Evolutionary conservation across 1,140 invertebrate species (phyloP), one percentile per base, ranked within the genome.

Genomic region (Diplogasteroides magnus): DNA sequence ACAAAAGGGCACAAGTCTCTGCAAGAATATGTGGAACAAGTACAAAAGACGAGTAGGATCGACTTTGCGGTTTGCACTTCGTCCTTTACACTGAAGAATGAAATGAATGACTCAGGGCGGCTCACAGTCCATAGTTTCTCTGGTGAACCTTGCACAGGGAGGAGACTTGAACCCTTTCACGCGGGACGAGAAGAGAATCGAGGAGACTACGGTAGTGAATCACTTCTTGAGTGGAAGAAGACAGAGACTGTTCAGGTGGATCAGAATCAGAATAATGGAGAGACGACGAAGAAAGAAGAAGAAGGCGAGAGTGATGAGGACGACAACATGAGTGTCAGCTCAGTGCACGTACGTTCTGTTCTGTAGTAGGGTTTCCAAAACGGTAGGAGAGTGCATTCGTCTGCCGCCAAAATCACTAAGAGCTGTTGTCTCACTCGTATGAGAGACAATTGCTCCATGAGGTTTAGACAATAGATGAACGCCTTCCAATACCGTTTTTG

Each of bases 21-120:
- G 48, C 69, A 69, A 27, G 80, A 80, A 60, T 80, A 80, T 72
- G 76, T 80, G 1, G 76, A 82, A 29, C 71, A 82, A 37, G 73
- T 80, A 23, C 68, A 79, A n/a, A 69, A 72, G 11, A 68, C 67
- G 15, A 74, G 75, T 37, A 32, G 65, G 55, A 77, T 74, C 31
- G 74, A 69, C 29, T 75, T 76, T 67, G 60, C 66, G 48, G 71
- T 69, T 27, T 37, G 61, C 60, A 31, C 28, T 23, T 29, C 11
- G 67, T 15, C 26, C 28, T 31, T 57, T 26, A 31, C 29, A 14
- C 59, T 58, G 61, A 13, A 48, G 37, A 61, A 1, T 1, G 19
- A 25, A 26, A 23, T 56, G 25, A 2, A 55, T 58, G 23, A 74
- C 74, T 31, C 27, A 79, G 76, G 68, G 76, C 29, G 78, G 78